Evolutionary conservation across 2,797 vertebrate genomes (phyloP).

Genomic region (Myoxocephalus aenaeus): DNA sequence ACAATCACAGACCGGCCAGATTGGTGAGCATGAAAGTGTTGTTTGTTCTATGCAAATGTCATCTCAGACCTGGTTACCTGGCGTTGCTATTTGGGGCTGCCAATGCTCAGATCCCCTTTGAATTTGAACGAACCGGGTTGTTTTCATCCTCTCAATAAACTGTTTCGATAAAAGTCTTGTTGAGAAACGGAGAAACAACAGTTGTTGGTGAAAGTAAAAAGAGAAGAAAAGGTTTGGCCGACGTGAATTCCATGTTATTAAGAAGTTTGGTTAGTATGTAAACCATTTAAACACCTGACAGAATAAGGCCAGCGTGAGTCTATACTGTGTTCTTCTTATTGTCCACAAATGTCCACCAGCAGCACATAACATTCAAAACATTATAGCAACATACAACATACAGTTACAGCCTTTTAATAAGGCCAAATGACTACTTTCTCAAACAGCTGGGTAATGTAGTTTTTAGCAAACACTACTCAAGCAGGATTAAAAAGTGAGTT

Average conservation of each 20-base stretch:
- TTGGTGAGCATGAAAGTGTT: constrained; percentile 33
- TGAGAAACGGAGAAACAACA: not conserved
- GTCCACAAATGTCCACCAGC: not conserved
- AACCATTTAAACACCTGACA: not conserved
- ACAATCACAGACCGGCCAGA: constrained; percentile 10
- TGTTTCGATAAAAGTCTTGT: not conserved
- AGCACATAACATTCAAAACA: not conserved
- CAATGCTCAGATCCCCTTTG: constrained; percentile 21
- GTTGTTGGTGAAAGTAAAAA: not conserved
- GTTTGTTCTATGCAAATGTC: constrained; percentile 40
- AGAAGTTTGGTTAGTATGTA: constrained; percentile 1
- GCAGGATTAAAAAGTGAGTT: not conserved
- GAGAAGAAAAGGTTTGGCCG: not conserved
- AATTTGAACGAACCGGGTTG: constrained; percentile 26
- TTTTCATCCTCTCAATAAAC: constrained; percentile 11
- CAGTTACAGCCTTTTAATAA: not conserved
- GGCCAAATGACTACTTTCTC: not conserved
- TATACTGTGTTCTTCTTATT: not conserved
- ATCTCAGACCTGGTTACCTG: constrained; percentile 31
- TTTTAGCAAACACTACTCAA: not conserved
- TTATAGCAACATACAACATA: not conserved
- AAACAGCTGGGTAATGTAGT: not conserved
- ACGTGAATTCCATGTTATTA: not conserved
- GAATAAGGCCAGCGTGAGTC: not conserved
- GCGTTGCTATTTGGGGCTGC: constrained; percentile 10